Evolutionary conservation across 2,888 invertebrate species (phyloP), one percentile per base, ranked within the genome.

Genomic region (Epinotia demarniana): DNA sequence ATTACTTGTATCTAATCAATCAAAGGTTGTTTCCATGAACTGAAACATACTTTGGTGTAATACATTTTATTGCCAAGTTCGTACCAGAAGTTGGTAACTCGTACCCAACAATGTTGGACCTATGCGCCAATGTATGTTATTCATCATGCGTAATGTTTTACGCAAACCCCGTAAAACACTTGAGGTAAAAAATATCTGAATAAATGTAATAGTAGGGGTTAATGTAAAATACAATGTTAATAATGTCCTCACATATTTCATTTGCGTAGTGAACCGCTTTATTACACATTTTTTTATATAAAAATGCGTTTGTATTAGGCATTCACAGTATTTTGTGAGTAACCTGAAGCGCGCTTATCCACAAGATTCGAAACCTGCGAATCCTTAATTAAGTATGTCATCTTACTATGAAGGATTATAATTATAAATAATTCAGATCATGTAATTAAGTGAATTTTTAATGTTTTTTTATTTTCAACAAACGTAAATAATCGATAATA

Each of bases 231-330:
- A 12, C 55, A 23, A 46, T 46, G 46, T 49, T 63, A 71, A 39
- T 43, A 43, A 63, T 39, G 19, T 55, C 53, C 33, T 63, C 43
- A 63, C 19, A 43, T 60, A 60, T 39, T 61, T 23, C 19, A 60
- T 69, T 60, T 69, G 23, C 12, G 8, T 33, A 13, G 8, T 33
- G 33, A 27, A 33, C n/a, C 3, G 5, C 12, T 58, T 13, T 16
- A 49, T 53, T n/a, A 8, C 53, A n/a, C n/a, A 13, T 53, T 53
- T 53, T 16, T n/a, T 39, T 39, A 39, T 53, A 8, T n/a, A 53
- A 53, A 6, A 53, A 53, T n/a, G 53, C n/a, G 53, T n/a, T n/a
- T 19, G 19, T 55, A 55, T n/a, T 55, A 8, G 12, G 6, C 6
- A n/a, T 55, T 6, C n/a, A 46, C 46, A 46, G 12, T 53, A n/a